Percentiles rank a stretch among this genome's conserved stretches.
Evolutionary conservation across 2,797 vertebrate species (phyloP).

Genomic region (Ptychadena robeensis): DNA sequence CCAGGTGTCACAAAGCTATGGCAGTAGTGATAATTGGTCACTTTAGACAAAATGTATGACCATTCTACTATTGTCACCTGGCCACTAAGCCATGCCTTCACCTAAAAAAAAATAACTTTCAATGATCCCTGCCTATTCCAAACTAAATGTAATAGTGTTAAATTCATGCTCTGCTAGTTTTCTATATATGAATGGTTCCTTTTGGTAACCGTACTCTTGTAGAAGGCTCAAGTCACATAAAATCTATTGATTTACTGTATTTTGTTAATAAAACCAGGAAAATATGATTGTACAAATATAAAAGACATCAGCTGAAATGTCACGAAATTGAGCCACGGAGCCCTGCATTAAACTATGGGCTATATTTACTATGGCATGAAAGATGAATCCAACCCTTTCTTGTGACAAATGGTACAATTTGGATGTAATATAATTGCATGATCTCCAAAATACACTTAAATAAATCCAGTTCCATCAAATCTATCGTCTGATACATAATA

Average conservation of each 20-base stretch:
- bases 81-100: too few relatives aligned
- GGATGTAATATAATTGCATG: slow-evolving; percentile 16
- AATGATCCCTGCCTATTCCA: background rate
- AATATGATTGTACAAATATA: background rate
- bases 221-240: too few relatives aligned
- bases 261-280: too few relatives aligned
- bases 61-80: too few relatives aligned
- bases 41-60: too few relatives aligned
- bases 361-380: slow-evolving; percentile 9
- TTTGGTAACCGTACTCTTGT: too few relatives aligned
- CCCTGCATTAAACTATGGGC: background rate
- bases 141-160: background rate
- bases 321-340: background rate
- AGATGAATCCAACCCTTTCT: background rate
- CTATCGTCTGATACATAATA: slow-evolving; percentile 7
- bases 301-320: background rate
- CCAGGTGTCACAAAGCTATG: too few relatives aligned
- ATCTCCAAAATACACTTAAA: slow-evolving; percentile 17
- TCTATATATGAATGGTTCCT: too few relatives aligned
- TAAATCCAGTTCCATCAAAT: slow-evolving; percentile 24
- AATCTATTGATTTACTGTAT: too few relatives aligned
- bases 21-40: too few relatives aligned
- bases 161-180: background rate
- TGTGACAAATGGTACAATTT: slow-evolving; percentile 22
- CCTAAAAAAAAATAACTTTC: background rate